These are phyloP conservation scores for Dryococelus australis DNA, from an alignment of 2,888 invertebrate species.

Conservation along the genomic window DNA sequence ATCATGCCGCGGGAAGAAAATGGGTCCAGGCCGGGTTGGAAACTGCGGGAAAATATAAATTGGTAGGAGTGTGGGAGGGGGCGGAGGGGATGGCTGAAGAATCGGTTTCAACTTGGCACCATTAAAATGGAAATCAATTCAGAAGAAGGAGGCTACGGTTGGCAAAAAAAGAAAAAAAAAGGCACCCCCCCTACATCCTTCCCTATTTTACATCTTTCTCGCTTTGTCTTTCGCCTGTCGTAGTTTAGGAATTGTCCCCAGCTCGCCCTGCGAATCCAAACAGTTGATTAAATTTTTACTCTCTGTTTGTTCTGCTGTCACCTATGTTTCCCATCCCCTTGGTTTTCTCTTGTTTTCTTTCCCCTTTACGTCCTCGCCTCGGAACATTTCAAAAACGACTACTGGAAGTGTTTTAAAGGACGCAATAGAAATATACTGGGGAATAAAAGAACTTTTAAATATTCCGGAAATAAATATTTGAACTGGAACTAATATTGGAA, in stretches of 20 bases:
- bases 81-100: neutral
- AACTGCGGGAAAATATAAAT: slow-evolving; percentile 9
- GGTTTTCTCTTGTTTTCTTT: neutral
- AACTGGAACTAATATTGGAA: neutral
- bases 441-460: neutral
- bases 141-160: neutral
- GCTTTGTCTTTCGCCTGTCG: neutral
- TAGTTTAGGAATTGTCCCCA: neutral
- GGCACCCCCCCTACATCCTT: neutral
- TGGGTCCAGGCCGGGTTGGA: neutral
- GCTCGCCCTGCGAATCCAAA: neutral
- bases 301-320: neutral
- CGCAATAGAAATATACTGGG: neutral
- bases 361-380: neutral
- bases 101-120: slow-evolving; percentile 23
- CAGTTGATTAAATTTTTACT: slow-evolving; percentile 10
- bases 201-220: neutral
- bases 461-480: neutral
- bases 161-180: too few species aligned
- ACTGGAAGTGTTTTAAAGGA: neutral
- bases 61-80: neutral
- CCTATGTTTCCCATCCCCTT: neutral
- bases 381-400: neutral
- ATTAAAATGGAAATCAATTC: slow-evolving; percentile 30
- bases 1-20: neutral